Evolutionary conservation across 2,113 vertebrate genomes (phyloP).

Genomic region (Brachirus orientalis): DNA sequence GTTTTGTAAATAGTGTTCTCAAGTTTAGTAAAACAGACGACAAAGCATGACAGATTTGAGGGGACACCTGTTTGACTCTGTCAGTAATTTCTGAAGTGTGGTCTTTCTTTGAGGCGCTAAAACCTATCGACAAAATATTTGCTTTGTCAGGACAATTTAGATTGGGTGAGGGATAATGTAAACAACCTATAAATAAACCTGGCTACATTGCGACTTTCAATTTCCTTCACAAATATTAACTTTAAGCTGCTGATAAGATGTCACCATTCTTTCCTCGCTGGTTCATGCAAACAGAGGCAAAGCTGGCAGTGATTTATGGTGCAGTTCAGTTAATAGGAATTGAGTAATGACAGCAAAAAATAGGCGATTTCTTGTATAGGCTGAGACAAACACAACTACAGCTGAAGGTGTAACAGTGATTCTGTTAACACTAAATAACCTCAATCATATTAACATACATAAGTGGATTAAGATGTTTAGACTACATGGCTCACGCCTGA

Average conservation of each 20-base stretch:
- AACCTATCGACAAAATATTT: background rate
- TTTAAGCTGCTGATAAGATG: conserved; percentile 1
- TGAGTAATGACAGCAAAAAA: background rate
- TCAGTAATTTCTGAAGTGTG: conserved; percentile 13
- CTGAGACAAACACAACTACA: background rate
- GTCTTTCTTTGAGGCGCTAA: background rate
- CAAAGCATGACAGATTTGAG: too few relatives aligned
- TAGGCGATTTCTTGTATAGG: background rate
- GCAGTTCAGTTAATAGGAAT: background rate
- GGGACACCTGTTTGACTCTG: too few relatives aligned
- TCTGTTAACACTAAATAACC: conserved; percentile 35
- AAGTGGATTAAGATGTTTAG: conserved; percentile 58
- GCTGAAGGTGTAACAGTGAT: conserved; percentile 5
- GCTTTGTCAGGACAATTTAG: background rate
- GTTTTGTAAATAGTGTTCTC: too few relatives aligned
- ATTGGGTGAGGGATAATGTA: background rate
- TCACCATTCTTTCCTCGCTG: background rate
- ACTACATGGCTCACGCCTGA: conserved; percentile 14
- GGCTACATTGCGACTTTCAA: background rate
- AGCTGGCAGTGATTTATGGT: background rate
- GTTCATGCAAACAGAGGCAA: background rate
- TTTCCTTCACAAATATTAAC: background rate
- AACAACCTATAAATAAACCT: conserved; percentile 1
- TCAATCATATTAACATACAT: conserved; percentile 48
- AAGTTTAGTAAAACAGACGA: too few relatives aligned